Evolutionary conservation across 2,797 vertebrate species (phyloP).

Genomic region (Oreochromis grahami): DNA sequence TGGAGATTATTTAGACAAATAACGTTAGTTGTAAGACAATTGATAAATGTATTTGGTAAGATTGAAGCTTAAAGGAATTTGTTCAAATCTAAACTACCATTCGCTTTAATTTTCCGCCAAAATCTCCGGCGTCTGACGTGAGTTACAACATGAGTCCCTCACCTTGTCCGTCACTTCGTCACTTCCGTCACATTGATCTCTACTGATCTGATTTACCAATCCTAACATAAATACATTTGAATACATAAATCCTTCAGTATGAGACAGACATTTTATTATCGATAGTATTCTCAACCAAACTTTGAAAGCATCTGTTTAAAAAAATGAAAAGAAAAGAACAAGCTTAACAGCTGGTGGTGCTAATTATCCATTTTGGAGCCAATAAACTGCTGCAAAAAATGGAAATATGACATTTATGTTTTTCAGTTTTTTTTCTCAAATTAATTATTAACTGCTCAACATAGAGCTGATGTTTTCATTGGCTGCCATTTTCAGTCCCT

Average conservation of each 20-base stretch:
- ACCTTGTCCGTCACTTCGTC: too few species aligned
- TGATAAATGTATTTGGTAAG: too few species aligned
- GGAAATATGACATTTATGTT: not conserved
- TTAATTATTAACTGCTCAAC: not conserved
- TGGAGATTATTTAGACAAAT: too few species aligned
- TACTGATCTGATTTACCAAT: too few species aligned
- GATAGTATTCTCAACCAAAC: not conserved
- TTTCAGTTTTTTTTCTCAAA: not conserved
- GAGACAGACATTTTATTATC: not conserved
- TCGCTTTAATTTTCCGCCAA: too few species aligned
- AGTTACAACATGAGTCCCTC: too few species aligned
- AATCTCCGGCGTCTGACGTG: too few species aligned
- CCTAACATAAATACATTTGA: not conserved
- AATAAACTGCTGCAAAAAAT: not conserved
- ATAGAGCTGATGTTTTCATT: not conserved
- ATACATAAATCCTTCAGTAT: not conserved
- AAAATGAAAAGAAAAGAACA: not conserved
- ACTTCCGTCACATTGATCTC: too few species aligned
- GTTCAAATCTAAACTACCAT: too few species aligned
- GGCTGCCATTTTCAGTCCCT: not conserved
- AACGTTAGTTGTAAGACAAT: too few species aligned
- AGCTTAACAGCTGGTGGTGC: not conserved
- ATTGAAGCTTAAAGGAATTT: too few species aligned
- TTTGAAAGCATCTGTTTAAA: not conserved
- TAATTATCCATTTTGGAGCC: not conserved